These are phyloP conservation scores for Rutilus rutilus DNA, from an alignment of 2,113 vertebrate species.

Conservation along the genomic window DNA sequence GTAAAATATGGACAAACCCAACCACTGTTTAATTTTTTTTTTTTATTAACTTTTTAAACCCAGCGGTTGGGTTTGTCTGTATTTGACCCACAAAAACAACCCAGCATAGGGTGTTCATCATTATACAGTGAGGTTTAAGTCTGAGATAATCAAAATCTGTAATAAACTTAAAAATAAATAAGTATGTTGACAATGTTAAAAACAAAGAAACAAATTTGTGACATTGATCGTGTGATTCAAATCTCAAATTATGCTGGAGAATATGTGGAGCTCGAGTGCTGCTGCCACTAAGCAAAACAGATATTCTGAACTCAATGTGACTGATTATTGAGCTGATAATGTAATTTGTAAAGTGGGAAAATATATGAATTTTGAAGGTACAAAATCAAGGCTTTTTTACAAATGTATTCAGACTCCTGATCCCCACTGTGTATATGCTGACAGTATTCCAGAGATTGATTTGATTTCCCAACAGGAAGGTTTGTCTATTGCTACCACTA, in stretches of 20 bases:
- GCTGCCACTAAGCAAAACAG: background rate
- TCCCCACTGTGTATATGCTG: background rate
- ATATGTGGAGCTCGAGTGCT: background rate
- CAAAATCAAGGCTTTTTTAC: background rate
- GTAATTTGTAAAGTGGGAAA: background rate
- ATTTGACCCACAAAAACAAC: too few species aligned
- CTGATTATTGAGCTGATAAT: background rate
- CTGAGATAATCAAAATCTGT: background rate
- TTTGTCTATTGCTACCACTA: slow-evolving; percentile 56
- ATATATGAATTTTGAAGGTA: background rate
- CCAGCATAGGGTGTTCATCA: too few species aligned
- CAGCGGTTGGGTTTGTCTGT: too few species aligned
- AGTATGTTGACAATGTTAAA: too few species aligned
- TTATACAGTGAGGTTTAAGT: background rate
- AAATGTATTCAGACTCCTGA: slow-evolving; percentile 1
- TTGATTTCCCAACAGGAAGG: slow-evolving; percentile 31
- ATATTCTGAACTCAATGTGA: background rate
- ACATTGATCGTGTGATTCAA: background rate
- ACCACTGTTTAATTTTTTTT: too few species aligned
- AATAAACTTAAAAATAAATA: background rate
- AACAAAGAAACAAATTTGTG: background rate
- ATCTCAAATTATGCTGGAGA: background rate
- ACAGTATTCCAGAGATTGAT: slow-evolving; percentile 9
- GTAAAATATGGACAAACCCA: too few species aligned
- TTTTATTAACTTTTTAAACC: too few species aligned